Evolutionary conservation across 2,888 invertebrate species (phyloP).

Genomic region (Thera obeliscata): DNA sequence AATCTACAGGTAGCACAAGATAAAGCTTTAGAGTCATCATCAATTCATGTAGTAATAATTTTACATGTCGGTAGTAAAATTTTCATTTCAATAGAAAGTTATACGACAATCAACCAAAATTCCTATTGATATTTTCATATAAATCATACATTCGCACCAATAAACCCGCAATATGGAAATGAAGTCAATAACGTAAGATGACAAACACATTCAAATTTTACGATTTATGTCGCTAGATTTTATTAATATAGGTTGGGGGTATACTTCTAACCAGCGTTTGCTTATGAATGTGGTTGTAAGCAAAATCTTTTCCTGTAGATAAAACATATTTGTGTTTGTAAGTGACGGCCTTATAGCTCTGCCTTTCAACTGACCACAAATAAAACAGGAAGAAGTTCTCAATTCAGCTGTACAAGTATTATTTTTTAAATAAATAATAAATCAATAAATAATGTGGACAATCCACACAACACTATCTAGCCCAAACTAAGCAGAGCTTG

Average conservation of each 20-base stretch:
- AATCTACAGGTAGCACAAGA: too few species aligned
- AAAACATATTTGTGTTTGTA: background rate
- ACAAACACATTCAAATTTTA: slow-evolving; percentile 37
- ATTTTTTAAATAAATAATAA: too few species aligned
- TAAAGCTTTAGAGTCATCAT: too few species aligned
- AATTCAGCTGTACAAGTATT: too few species aligned
- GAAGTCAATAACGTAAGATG: slow-evolving; percentile 38
- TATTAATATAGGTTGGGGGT: slow-evolving; percentile 24
- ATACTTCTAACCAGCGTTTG: slow-evolving; percentile 1
- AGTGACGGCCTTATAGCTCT: background rate
- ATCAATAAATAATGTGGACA: too few species aligned
- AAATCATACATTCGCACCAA: slow-evolving; percentile 35
- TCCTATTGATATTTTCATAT: slow-evolving; percentile 25
- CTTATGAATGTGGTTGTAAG: background rate
- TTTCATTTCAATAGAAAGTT: slow-evolving; percentile 1
- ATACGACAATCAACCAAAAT: slow-evolving; percentile 4
- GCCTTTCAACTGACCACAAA: too few species aligned
- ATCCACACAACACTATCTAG: too few species aligned
- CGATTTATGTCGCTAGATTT: slow-evolving; percentile 33
- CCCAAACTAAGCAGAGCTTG: too few species aligned
- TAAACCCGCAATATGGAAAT: slow-evolving; percentile 40
- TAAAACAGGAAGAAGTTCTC: too few species aligned
- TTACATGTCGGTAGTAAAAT: background rate
- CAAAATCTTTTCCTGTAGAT: background rate
- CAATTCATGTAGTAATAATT: too few species aligned